phyloP scores from a whole-genome alignment of 2,888 invertebrate genomes.

The Spatulosminthurus flaviceps region DNA sequence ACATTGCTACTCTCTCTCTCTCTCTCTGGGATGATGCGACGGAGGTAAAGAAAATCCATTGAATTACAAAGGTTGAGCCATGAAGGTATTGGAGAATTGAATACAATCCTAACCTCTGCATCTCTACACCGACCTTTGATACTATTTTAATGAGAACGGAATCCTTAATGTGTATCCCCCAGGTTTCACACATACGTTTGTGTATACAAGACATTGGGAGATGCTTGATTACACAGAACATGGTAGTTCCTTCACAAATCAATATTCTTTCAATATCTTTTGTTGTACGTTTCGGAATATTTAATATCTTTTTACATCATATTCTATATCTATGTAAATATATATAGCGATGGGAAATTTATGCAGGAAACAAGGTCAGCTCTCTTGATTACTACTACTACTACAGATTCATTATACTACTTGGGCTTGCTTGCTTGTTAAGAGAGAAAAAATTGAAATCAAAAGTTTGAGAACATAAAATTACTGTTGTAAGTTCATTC shows the following conservation, averaged over 20 bases:
- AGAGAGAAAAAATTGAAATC: no score
- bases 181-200: background rate
- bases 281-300: background rate
- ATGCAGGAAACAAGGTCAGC: background rate
- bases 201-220: background rate
- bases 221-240: no score
- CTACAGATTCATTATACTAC: background rate
- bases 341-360: no score
- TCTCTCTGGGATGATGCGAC: no score
- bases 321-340: no score
- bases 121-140: background rate
- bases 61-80: background rate
- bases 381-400: background rate
- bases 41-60: slow-evolving; percentile 19
- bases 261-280: background rate
- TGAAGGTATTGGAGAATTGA: background rate
- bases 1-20: background rate
- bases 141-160: slow-evolving; percentile 12
- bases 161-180: background rate
- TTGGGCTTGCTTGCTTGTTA: no score
- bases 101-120: background rate
- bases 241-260: background rate
- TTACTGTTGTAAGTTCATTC: no score
- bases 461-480: no score
- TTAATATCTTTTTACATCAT: background rate